Conservation (phyloP, 2,888 invertebrate species). For the Cheilosia impressa region DNA sequence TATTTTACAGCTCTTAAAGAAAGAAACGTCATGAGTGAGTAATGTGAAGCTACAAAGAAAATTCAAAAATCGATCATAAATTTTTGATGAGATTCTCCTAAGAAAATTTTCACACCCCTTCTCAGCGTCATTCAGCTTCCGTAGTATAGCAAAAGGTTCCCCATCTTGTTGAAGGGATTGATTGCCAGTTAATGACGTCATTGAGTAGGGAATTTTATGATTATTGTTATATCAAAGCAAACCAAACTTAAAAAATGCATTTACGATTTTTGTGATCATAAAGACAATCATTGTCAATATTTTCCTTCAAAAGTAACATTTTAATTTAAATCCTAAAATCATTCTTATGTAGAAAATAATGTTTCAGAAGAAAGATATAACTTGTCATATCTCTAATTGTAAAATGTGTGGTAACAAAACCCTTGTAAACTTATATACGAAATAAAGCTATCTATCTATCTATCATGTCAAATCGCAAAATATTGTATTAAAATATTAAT, state of each 20-base stretch:
- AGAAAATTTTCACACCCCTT: slow-evolving; percentile 29
- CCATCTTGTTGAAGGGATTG: slow-evolving; percentile 16
- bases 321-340: too few species aligned
- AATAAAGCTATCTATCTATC: too few species aligned
- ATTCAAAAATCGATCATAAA: slow-evolving; percentile 35
- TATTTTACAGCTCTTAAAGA: slow-evolving; percentile 25
- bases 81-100: slow-evolving; percentile 39
- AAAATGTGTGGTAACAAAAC: too few species aligned
- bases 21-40: slow-evolving; percentile 16
- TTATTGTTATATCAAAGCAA: slow-evolving; percentile 17
- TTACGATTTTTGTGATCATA: too few species aligned
- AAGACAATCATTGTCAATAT: too few species aligned
- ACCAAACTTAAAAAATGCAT: slow-evolving; percentile 23
- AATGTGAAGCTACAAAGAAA: slow-evolving; percentile 27
- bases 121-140: slow-evolving; percentile 12
- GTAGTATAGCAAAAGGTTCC: neutral
- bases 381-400: too few species aligned
- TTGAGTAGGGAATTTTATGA: slow-evolving; percentile 4
- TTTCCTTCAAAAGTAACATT: too few species aligned
- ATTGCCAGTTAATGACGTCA: slow-evolving; percentile 35
- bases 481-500: too few species aligned
- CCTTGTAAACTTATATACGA: too few species aligned
- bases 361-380: too few species aligned
- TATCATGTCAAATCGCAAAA: too few species aligned
- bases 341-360: too few species aligned